Base-by-base conservation (phyloP, 2,113 vertebrate species). In the Saccopteryx leptura region DNA sequence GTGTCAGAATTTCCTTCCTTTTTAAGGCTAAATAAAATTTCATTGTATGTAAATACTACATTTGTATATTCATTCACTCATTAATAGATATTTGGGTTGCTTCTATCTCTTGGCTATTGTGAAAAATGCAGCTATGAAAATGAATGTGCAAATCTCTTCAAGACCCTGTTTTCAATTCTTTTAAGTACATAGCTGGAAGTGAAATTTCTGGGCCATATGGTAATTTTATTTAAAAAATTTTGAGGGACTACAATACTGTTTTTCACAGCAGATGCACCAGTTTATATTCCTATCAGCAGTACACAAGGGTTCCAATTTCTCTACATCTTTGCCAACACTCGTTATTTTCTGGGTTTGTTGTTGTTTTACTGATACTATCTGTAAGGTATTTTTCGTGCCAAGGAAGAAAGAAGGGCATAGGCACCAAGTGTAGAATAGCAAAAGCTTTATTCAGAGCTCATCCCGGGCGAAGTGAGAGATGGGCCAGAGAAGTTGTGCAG, bases 171-270 rank as follows among this genome's bases (percentile, higher is more conserved):
- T 91, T 85, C 26, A 85, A 56, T 88, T 83, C 26, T 60, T 89
- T 78, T 79, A 66, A 10, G 5, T 71, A 21, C 58, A 75, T 48
- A 60, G 11, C 90, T 50, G 63, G 65, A 75, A 95, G 52, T 60
- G 26, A 58, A 81, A 66, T 68, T 78, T 81, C 63, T 79, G 63
- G 54, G 74, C 74, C 17, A 26, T 75, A 33, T 14, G 13, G 31
- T 46, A 90, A 80, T 74, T 97, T 71, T 63, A 65, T 84, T 89
- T 96, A 93, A 81, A 88, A 28, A 33, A 66, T 94, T 84, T 88
- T 24, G 17, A 71, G 72, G 28, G 54, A 61, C 31, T 72, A 9
- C 84, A 19, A 17, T 31, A 46, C 8, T 9, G 33, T 71, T 87
- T 72, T 50, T 11, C 33, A 79, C 19, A 46, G 87, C 31, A 79